These are phyloP conservation scores for Vireo altiloquus DNA, from an alignment of 2,113 vertebrate genomes.

Conservation along the genomic window DNA sequence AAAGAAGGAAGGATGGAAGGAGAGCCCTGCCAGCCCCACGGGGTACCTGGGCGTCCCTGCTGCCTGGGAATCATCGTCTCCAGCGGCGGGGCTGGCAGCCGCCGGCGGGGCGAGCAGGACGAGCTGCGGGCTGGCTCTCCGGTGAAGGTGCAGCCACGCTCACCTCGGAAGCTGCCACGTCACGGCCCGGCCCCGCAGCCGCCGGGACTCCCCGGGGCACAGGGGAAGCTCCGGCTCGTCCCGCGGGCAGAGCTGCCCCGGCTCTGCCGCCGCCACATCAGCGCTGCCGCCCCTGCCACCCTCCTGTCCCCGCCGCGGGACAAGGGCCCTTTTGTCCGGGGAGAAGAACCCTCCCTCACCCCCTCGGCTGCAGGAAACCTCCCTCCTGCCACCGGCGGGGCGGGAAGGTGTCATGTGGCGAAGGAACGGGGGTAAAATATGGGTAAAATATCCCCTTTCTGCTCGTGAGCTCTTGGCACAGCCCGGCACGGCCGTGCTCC, in stretches of 20 bases:
- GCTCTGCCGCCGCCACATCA: not conserved
- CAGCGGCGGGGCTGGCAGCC: not conserved
- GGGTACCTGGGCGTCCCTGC: constrained; percentile 10
- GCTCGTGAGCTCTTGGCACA: not conserved
- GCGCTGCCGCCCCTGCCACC: not conserved
- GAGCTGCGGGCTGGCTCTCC: not conserved
- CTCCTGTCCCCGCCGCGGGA: not conserved
- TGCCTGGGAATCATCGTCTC: not conserved
- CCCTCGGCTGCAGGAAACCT: not conserved
- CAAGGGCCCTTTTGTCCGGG: constrained; percentile 2
- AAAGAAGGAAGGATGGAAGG: not conserved
- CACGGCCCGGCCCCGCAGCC: not conserved
- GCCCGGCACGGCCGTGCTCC: rapidly evolving
- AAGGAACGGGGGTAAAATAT: not conserved
- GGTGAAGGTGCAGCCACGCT: not conserved
- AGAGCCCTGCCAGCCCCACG: not conserved
- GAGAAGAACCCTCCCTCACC: not conserved
- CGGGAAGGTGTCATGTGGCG: rapidly evolving
- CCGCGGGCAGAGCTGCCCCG: not conserved
- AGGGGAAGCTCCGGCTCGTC: not conserved
- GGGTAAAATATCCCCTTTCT: not conserved
- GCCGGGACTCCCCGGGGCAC: not conserved
- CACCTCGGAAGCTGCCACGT: constrained; percentile 48
- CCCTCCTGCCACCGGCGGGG: not conserved
- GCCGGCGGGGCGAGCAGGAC: not conserved